A percentile compares a stretch with the other conserved stretches of the same genome.
phyloP scores from a whole-genome alignment of 2,113 vertebrate genomes.

The Heterochromis multidens region DNA sequence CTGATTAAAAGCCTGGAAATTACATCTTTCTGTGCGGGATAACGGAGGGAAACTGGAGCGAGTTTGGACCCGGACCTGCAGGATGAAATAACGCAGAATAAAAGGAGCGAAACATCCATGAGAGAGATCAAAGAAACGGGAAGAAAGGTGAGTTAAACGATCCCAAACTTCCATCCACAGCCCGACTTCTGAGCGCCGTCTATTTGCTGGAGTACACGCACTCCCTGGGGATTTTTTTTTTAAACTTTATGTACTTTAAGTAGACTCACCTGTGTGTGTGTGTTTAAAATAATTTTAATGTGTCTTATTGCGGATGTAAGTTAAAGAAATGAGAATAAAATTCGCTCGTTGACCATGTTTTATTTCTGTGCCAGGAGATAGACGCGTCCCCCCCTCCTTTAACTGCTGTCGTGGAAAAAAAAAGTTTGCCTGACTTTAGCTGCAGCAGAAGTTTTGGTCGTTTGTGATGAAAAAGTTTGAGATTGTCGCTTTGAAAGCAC shows the following conservation, averaged over 20 bases:
- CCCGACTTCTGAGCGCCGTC: conserved; percentile 27
- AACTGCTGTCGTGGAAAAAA: conserved; percentile 46
- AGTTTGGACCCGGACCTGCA: background rate
- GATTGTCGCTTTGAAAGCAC: background rate
- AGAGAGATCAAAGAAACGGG: background rate
- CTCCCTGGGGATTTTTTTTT: background rate
- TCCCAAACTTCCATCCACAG: conserved; percentile 18
- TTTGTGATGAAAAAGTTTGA: background rate
- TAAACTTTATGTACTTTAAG: rapidly evolving
- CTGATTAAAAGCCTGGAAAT: background rate
- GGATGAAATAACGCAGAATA: background rate
- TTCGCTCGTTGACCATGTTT: background rate
- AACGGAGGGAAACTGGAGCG: background rate
- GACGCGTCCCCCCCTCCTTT: conserved; percentile 9
- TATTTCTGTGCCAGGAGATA: conserved; percentile 19
- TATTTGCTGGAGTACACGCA: conserved; percentile 5
- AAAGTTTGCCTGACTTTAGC: conserved; percentile 15
- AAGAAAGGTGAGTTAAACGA: conserved; percentile 26
- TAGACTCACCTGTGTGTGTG: too few relatives aligned
- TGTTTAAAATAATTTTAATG: background rate
- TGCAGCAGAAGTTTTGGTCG: background rate
- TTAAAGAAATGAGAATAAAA: background rate
- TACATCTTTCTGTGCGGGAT: background rate
- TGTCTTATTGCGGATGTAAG: background rate
- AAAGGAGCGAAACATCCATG: background rate